These are phyloP conservation scores for Drosophila biarmipes DNA, from an alignment of 1,140 invertebrate species.

Conservation along the genomic window DNA sequence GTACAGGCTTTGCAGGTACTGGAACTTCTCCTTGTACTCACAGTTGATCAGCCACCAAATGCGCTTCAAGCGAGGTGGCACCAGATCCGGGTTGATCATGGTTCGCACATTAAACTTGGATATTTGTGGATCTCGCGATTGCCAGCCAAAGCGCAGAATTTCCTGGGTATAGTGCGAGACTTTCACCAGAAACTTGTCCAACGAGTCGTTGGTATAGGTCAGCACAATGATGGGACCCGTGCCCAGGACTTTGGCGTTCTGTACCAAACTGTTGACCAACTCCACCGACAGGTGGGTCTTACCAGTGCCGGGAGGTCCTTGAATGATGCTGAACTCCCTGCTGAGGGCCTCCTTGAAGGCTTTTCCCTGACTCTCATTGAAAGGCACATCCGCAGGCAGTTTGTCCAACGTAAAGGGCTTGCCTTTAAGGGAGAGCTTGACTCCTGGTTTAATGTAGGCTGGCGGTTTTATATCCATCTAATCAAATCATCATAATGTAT, in stretches of 20 bases:
- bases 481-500: no score
- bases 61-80: slow-evolving; percentile 54
- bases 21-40: slow-evolving; percentile 72
- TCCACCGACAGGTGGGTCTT: slow-evolving; percentile 92
- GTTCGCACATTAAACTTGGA: slow-evolving; percentile 56
- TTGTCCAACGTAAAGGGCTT: slow-evolving; percentile 18
- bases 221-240: slow-evolving; percentile 89
- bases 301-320: slow-evolving; percentile 92
- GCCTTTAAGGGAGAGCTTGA: slow-evolving; percentile 22
- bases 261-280: slow-evolving; percentile 87
- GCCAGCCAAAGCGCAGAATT: slow-evolving; percentile 90
- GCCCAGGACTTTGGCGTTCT: slow-evolving; percentile 80
- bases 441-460: slow-evolving; percentile 24
- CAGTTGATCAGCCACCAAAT: slow-evolving; percentile 67
- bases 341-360: slow-evolving; percentile 87
- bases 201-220: slow-evolving; percentile 94
- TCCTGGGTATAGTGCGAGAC: slow-evolving; percentile 86
- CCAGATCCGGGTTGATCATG: slow-evolving; percentile 9
- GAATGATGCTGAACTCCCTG: slow-evolving; percentile 90
- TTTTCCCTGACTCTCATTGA: slow-evolving; percentile 85
- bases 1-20: slow-evolving; percentile 64
- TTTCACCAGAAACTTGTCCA: slow-evolving; percentile 95
- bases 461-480: slow-evolving; percentile 37
- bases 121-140: slow-evolving; percentile 84
- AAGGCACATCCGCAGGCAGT: slow-evolving; percentile 7